Evolutionary conservation across 2,113 vertebrate species (phyloP).

Genomic region (Dipodomys merriami): DNA sequence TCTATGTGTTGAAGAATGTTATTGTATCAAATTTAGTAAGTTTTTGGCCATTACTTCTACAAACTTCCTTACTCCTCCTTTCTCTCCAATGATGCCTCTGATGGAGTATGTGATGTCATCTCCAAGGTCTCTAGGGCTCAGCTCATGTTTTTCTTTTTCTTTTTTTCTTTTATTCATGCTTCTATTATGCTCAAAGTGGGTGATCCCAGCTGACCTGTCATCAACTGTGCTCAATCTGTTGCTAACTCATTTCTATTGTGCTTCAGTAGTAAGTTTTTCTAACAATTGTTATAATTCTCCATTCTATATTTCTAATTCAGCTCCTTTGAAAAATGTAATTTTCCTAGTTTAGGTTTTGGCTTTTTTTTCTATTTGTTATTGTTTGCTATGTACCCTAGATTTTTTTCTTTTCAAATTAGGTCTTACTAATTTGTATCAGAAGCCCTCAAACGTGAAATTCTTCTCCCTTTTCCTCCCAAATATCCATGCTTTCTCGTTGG

Average conservation of each 20-base stretch:
- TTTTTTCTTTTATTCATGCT: background rate
- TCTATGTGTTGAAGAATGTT: background rate
- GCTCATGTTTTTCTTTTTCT: background rate
- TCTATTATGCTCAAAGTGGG: background rate
- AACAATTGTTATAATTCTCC: background rate
- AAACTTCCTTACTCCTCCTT: background rate
- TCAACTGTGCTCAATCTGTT: background rate
- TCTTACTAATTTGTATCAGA: too few relatives aligned
- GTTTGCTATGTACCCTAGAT: too few relatives aligned
- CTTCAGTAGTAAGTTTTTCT: background rate
- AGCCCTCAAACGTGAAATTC: too few relatives aligned
- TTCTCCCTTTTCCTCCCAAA: too few relatives aligned
- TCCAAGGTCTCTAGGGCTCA: background rate
- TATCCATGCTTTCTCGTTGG: background rate
- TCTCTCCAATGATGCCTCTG: background rate
- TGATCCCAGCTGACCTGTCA: background rate
- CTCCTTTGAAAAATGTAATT: too few relatives aligned
- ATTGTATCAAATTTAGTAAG: background rate
- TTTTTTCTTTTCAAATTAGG: too few relatives aligned
- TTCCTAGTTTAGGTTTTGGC: too few relatives aligned
- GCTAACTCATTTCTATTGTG: background rate
- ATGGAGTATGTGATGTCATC: background rate
- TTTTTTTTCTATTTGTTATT: too few relatives aligned
- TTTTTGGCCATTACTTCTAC: background rate
- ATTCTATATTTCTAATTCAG: background rate